A percentile compares a stretch with the other conserved stretches of the same genome.
phyloP scores from a whole-genome alignment of 2,888 invertebrate species.

The Dyspetes luteomarginatus region DNA sequence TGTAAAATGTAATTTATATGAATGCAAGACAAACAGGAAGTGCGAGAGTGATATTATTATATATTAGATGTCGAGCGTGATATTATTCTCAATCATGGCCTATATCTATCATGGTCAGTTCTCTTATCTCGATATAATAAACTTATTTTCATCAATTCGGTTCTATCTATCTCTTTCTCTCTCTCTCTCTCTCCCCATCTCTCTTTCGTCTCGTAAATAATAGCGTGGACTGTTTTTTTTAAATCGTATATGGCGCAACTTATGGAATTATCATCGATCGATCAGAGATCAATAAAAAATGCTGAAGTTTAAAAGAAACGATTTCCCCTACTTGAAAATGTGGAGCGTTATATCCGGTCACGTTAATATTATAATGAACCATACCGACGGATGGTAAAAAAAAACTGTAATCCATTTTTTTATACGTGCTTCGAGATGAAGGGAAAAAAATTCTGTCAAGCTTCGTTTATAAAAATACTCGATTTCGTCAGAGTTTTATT shows the following conservation, averaged over 20 bases:
- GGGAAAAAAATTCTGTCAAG: too few species aligned
- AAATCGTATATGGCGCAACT: neutral
- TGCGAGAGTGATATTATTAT: constrained; percentile 43
- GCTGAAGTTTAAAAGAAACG: too few species aligned
- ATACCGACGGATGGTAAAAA: too few species aligned
- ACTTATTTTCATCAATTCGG: constrained; percentile 41
- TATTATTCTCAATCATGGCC: constrained; percentile 41
- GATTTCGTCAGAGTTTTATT: too few species aligned
- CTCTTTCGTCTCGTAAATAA: neutral
- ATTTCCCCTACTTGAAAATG: too few species aligned
- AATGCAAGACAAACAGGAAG: constrained; percentile 38
- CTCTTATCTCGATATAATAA: constrained; percentile 35
- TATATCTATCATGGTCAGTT: neutral
- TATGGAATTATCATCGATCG: constrained; percentile 16
- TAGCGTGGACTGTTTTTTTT: neutral
- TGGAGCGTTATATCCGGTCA: too few species aligned
- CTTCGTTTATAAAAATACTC: too few species aligned
- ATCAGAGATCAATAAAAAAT: neutral
- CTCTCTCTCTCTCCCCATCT: neutral
- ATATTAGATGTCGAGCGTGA: constrained; percentile 31
- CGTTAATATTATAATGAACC: too few species aligned
- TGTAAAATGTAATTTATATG: neutral
- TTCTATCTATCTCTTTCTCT: constrained; percentile 21
- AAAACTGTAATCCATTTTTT: too few species aligned
- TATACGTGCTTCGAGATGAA: too few species aligned